Conservation (phyloP, 2,113 vertebrate species). For the Sarotherodon lohbergeri region DNA sequence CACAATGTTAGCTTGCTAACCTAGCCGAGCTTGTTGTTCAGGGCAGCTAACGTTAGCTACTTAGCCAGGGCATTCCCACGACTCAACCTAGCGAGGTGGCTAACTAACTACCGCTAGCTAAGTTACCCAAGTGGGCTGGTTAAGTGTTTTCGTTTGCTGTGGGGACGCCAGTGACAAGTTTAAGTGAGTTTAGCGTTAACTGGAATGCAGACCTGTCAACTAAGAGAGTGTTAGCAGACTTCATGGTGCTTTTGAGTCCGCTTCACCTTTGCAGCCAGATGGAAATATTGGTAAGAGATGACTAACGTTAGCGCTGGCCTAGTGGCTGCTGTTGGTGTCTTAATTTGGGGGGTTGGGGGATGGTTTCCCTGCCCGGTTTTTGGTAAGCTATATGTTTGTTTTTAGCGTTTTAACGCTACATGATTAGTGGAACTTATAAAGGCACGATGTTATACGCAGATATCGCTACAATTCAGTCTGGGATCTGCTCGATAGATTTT, state of each 20-base stretch:
- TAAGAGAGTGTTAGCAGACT: constrained; percentile 49
- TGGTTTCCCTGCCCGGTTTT: neutral
- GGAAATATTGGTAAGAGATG: constrained; percentile 62
- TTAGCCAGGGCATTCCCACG: constrained; percentile 46
- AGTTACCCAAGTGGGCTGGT: constrained; percentile 32
- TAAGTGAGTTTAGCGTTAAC: neutral
- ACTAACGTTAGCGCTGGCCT: constrained; percentile 67
- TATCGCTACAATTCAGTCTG: neutral
- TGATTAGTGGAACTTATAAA: neutral
- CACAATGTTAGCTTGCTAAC: constrained; percentile 61
- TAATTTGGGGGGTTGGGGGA: constrained; percentile 53
- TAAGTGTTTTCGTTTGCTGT: neutral
- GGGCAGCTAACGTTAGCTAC: constrained; percentile 60
- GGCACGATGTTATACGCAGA: neutral
- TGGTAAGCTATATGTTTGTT: neutral
- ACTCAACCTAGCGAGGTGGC: constrained; percentile 52
- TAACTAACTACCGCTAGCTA: constrained; percentile 56
- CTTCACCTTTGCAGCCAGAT: constrained; percentile 56
- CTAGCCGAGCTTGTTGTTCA: constrained; percentile 70
- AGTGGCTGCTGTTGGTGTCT: constrained; percentile 61
- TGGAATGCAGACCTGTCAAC: neutral
- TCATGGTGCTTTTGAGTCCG: constrained; percentile 48
- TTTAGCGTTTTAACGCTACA: neutral
- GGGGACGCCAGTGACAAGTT: neutral
- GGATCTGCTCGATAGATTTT: constrained; percentile 11